Evolutionary conservation across 2,888 invertebrate species (phyloP), one percentile per base, ranked within the genome.

Genomic region (Deilephila porcellus): DNA sequence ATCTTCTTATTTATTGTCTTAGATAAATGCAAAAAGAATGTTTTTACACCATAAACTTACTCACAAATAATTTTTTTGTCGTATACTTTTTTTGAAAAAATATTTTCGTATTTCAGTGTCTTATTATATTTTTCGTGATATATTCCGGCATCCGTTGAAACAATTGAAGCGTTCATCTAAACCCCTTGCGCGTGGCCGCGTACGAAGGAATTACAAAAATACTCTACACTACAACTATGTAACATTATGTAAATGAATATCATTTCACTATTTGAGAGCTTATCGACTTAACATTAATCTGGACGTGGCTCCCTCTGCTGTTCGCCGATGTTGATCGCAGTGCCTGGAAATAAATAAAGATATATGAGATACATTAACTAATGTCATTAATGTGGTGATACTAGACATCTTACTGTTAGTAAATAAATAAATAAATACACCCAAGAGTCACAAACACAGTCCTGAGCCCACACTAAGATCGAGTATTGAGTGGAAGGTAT

Each of bases 151-250:
- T 20, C 64, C 34, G 45, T 37, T 64, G 37, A n/a, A 20, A 45
- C 20, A 67, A 25, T 67, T 17, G 67, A 67, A 67, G 79, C 80
- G 82, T 79, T 86, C 88, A 88, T 84, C 81, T 84, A 86, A 90
- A 91, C 91, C 91, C 86, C 91, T 91, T 89, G 85, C 76, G 87
- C 90, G 88, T 88, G 76, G 77, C 81, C 81, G 78, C 78, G 76
- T 82, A 86, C 80, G 78, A 79, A 81, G 84, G 80, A 79, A 85
- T 84, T 90, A 90, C 83, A 92, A 92, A 92, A 90, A 92, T 92
- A 91, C 83, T 85, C 86, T 81, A 77, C 56, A 77, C 76, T 84
- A 85, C 79, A 83, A 85, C 84, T 85, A 86, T 76, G 82, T 86
- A 86, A 86, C 82, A 78, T 81, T 81, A 82, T 81, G 77, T 84